Conservation (phyloP, 2,888 invertebrate species). For the Heliconius charithonia region DNA sequence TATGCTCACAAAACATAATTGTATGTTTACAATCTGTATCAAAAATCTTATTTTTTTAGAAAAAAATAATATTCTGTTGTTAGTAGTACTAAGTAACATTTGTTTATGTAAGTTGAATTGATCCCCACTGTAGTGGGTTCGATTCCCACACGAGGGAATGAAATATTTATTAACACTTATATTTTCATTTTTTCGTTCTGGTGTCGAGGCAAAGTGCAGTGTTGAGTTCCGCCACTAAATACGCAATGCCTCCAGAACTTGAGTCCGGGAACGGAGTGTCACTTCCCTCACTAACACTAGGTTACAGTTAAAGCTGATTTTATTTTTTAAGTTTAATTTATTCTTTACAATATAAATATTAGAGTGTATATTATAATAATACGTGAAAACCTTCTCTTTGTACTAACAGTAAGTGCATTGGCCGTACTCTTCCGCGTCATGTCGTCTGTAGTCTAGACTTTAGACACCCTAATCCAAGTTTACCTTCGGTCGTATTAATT, state of each 20-base stretch:
- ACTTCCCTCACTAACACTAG: too few relatives aligned
- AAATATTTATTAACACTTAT: too few relatives aligned
- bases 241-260: too few relatives aligned
- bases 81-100: neutral
- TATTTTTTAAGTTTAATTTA: neutral
- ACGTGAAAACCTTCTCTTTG: neutral
- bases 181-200: too few relatives aligned
- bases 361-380: neutral
- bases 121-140: too few relatives aligned
- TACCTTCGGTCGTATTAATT: slow-evolving; percentile 35
- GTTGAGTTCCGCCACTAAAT: too few relatives aligned
- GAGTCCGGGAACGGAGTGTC: too few relatives aligned
- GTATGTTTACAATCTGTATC: neutral
- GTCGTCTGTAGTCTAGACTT: slow-evolving; percentile 63
- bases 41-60: neutral
- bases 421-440: slow-evolving; percentile 37
- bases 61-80: neutral
- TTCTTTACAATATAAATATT: neutral
- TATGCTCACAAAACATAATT: slow-evolving; percentile 14
- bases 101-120: too few relatives aligned
- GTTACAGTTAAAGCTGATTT: too few relatives aligned
- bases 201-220: too few relatives aligned
- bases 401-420: slow-evolving; percentile 38
- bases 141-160: too few relatives aligned
- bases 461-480: slow-evolving; percentile 59